Evolutionary conservation across 1,140 invertebrate species (phyloP).

Genomic region (Ladona fulva): DNA sequence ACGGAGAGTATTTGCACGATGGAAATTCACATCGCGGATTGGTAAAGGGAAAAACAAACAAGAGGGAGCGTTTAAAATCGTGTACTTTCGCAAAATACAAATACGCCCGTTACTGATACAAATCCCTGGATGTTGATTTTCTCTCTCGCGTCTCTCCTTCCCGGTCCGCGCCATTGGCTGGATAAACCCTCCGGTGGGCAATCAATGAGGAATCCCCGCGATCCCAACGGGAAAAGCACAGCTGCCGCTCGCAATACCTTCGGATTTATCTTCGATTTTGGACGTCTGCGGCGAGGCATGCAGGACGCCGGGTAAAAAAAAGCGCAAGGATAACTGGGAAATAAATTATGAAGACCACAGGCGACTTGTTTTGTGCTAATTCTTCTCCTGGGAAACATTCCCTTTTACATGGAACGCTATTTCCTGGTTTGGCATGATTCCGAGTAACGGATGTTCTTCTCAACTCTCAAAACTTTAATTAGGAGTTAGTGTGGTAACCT

Average conservation of each 20-base stretch:
- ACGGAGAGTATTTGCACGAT: not conserved
- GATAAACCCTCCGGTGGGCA: not conserved
- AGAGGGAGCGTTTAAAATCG: not conserved
- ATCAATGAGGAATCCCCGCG: not conserved
- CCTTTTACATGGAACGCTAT: too few relatives aligned
- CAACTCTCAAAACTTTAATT: too few relatives aligned
- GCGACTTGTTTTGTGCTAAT: too few relatives aligned
- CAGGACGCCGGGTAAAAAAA: too few relatives aligned
- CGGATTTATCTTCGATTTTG: too few relatives aligned
- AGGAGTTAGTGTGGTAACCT: too few relatives aligned
- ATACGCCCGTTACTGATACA: not conserved
- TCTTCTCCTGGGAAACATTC: too few relatives aligned
- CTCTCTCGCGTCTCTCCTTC: not conserved
- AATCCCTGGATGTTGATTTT: constrained; percentile 5
- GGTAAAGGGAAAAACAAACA: not conserved
- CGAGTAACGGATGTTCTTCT: too few relatives aligned
- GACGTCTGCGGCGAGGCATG: too few relatives aligned
- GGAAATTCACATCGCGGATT: not conserved
- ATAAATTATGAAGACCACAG: too few relatives aligned
- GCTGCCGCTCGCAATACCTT: not conserved
- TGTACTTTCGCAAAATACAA: constrained; percentile 10
- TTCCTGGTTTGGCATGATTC: too few relatives aligned
- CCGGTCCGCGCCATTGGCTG: not conserved
- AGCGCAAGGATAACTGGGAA: too few relatives aligned
- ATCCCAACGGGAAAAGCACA: constrained; percentile 1